These are phyloP conservation scores for Acanthurus lineatus DNA, from an alignment of 2,797 vertebrate genomes.

Conservation along the genomic window DNA sequence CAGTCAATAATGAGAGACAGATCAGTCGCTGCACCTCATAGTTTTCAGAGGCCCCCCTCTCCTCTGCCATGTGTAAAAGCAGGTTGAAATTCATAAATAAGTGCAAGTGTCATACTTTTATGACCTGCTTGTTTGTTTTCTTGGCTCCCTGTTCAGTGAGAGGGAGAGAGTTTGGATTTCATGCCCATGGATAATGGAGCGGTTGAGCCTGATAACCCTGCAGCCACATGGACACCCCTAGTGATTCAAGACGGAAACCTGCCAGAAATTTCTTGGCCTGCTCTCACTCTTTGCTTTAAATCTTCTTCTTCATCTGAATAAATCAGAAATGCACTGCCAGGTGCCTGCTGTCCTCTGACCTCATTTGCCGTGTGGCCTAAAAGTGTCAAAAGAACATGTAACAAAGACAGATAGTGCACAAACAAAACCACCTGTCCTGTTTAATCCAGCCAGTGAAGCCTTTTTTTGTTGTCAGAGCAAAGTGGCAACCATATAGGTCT, in stretches of 20 bases:
- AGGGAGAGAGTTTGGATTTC: slow-evolving; percentile 17
- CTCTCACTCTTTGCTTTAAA: slow-evolving; percentile 21
- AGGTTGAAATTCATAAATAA: slow-evolving; percentile 39
- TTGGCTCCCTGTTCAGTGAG: slow-evolving; percentile 17
- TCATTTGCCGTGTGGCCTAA: slow-evolving; percentile 31
- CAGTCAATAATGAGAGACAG: slow-evolving; percentile 74
- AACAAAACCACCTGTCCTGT: slow-evolving; percentile 52
- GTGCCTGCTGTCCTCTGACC: slow-evolving; percentile 22
- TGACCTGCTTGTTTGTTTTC: slow-evolving; percentile 39
- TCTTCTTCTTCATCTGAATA: slow-evolving; percentile 31
- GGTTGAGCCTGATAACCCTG: slow-evolving; percentile 22
- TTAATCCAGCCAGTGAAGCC: slow-evolving; percentile 26
- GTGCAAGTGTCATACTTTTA: slow-evolving; percentile 53
- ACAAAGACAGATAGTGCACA: slow-evolving; percentile 21
- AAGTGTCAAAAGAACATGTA: slow-evolving; percentile 25
- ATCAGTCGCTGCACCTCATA: slow-evolving; percentile 53
- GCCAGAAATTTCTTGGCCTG: slow-evolving; percentile 38
- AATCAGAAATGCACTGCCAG: slow-evolving; percentile 21
- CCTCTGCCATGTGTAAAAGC: slow-evolving; percentile 44
- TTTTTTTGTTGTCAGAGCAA: slow-evolving; percentile 28
- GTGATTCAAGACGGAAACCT: slow-evolving; percentile 27
- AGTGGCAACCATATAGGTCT: slow-evolving; percentile 31
- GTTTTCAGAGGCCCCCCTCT: slow-evolving; percentile 47
- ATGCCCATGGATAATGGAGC: background rate
- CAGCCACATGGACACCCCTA: slow-evolving; percentile 15